These are phyloP conservation scores for Clitarchus hookeri DNA, from an alignment of 2,888 invertebrate species.

Conservation along the genomic window DNA sequence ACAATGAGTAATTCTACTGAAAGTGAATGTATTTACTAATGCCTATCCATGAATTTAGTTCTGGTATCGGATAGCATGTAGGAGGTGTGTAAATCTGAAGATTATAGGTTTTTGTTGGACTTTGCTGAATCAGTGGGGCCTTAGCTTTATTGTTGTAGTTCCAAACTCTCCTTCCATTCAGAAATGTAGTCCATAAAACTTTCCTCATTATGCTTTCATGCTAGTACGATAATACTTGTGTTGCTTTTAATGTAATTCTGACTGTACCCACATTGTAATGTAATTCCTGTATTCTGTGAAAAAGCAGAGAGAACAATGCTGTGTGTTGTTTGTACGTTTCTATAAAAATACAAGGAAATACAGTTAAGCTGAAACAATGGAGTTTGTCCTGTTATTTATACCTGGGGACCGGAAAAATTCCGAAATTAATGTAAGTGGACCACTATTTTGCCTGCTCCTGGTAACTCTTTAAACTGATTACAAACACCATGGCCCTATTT, in stretches of 20 bases:
- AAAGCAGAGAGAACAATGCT: not conserved
- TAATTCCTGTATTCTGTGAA: not conserved
- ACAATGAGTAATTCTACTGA: not conserved
- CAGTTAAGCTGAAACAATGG: not conserved
- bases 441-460: no score
- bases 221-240: not conserved
- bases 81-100: not conserved
- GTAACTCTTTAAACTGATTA: no score
- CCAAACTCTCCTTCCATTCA: not conserved
- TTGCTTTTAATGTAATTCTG: slow-evolving; percentile 14
- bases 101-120: not conserved
- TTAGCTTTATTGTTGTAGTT: not conserved
- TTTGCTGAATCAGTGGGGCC: slow-evolving; percentile 14
- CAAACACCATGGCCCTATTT: no score
- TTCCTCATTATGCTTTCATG: not conserved
- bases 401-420: not conserved
- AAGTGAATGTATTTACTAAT: not conserved
- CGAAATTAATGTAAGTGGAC: no score
- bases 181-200: not conserved
- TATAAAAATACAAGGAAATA: slow-evolving; percentile 14
- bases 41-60: not conserved
- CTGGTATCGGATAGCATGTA: not conserved
- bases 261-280: not conserved
- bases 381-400: not conserved
- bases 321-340: slow-evolving; percentile 14